A percentile compares a stretch with the other conserved stretches of the same genome.
Conservation (phyloP, 2,888 invertebrate species). For the Drosophila seclusa region DNA sequence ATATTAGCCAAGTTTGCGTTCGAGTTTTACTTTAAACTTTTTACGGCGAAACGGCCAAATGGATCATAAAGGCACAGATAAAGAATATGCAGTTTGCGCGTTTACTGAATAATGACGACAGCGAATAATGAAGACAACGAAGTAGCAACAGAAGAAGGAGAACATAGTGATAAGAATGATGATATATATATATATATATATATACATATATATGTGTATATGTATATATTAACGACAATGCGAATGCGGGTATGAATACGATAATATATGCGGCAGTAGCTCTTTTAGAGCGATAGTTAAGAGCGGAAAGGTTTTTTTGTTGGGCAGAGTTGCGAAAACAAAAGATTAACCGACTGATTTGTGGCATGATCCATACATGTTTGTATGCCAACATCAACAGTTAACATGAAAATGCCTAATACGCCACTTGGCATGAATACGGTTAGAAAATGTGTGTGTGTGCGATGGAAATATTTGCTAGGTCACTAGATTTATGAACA, state of each 20-base stretch:
- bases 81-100: constrained; percentile 31
- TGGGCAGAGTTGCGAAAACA: constrained; percentile 26
- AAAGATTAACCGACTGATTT: constrained; percentile 25
- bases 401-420: neutral
- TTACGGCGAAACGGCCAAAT: constrained; percentile 36
- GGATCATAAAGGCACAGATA: constrained; percentile 47
- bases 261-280: constrained; percentile 6
- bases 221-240: constrained; percentile 12
- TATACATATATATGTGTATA: neutral
- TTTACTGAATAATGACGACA: constrained; percentile 13
- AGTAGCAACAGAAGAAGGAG: constrained; percentile 5
- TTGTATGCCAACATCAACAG: constrained; percentile 1
- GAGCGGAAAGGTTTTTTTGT: constrained; percentile 42
- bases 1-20: constrained; percentile 37
- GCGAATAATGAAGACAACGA: constrained; percentile 2
- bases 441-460: neutral
- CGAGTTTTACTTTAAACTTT: constrained; percentile 19
- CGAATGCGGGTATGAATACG: constrained; percentile 29
- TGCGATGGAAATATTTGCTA: neutral
- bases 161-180: neutral
- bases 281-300: constrained; percentile 21
- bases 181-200: constrained; percentile 12
- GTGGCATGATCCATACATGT: neutral
- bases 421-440: neutral
- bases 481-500: neutral